A percentile compares a stretch with the other conserved stretches of the same genome.
Conservation (phyloP, 2,113 vertebrate genomes). For the Dipodomys merriami region DNA sequence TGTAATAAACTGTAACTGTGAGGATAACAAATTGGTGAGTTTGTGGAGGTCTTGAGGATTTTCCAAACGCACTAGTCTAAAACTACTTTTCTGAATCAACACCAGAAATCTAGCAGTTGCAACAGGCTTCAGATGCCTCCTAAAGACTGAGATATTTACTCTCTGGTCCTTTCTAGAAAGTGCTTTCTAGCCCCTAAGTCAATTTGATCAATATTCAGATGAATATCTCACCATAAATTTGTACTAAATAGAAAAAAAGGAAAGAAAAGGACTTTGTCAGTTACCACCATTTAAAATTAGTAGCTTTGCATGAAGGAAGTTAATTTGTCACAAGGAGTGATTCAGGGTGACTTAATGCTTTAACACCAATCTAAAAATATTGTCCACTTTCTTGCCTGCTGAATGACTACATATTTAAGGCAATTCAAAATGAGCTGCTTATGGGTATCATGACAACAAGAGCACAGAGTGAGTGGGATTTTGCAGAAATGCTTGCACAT, state of each 20-base stretch:
- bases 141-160: not conserved
- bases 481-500: constrained; percentile 25
- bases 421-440: constrained; percentile 59
- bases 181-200: not conserved
- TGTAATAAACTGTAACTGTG: not conserved
- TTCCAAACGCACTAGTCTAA: not conserved
- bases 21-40: not conserved
- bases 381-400: constrained; percentile 51
- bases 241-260: constrained; percentile 21
- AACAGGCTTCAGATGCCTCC: not conserved
- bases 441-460: not conserved
- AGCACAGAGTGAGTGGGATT: not conserved
- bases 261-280: constrained; percentile 21
- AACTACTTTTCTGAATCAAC: not conserved
- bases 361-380: constrained; percentile 62
- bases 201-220: constrained; percentile 30
- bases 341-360: constrained; percentile 51
- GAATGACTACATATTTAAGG: constrained; percentile 56
- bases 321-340: constrained; percentile 52
- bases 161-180: not conserved
- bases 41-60: not conserved
- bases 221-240: not conserved
- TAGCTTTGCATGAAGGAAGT: constrained; percentile 42
- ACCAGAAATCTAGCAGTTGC: not conserved
- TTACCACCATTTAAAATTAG: constrained; percentile 57